phyloP scores from a whole-genome alignment of 2,113 vertebrate genomes.

The Pelmatolapia mariae region DNA sequence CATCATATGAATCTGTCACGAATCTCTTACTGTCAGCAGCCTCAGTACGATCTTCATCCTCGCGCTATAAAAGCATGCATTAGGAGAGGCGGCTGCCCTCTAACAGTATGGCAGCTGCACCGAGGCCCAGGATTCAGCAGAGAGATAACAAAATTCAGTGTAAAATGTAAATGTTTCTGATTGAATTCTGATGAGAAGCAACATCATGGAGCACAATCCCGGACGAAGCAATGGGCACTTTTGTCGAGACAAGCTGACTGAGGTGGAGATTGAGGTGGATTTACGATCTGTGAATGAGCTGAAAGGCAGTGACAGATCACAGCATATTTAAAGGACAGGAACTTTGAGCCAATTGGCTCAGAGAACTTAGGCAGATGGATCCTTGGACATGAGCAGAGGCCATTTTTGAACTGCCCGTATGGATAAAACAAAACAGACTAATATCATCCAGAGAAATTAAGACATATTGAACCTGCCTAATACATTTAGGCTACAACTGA shows the following conservation, averaged over 20 bases:
- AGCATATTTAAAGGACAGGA: not conserved
- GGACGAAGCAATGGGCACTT: not conserved
- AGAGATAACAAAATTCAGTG: not conserved
- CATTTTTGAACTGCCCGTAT: not conserved
- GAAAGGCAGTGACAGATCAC: not conserved
- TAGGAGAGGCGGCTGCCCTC: not conserved
- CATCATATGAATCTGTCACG: fast-evolving
- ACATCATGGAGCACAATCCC: fast-evolving
- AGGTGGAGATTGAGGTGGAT: not conserved
- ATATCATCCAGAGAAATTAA: not conserved
- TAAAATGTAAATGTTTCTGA: not conserved
- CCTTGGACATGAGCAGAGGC: not conserved
- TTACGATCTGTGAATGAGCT: not conserved
- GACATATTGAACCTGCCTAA: not conserved
- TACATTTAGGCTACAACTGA: not conserved
- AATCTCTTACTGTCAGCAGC: not conserved
- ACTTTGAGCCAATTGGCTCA: not conserved
- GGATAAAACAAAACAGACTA: not conserved
- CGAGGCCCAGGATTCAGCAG: not conserved
- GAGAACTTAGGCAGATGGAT: not conserved
- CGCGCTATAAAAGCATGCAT: fast-evolving
- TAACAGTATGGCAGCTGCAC: fast-evolving
- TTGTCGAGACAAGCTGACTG: not conserved
- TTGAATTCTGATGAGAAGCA: not conserved
- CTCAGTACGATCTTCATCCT: not conserved